Percentiles rank a stretch among this genome's conserved stretches.
These are phyloP conservation scores for Diarsia brunnea DNA, from an alignment of 2,888 invertebrate species.

Conservation along the genomic window DNA sequence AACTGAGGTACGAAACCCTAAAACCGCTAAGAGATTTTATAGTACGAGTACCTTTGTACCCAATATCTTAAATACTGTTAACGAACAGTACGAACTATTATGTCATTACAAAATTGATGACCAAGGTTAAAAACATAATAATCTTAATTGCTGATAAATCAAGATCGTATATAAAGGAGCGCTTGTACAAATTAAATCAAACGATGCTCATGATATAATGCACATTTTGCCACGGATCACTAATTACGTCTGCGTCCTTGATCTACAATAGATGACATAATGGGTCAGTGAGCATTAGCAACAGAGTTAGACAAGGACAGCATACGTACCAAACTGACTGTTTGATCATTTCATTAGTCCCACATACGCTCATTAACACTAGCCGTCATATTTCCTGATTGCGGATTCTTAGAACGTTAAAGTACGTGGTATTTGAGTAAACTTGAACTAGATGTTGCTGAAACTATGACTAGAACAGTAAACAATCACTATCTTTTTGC, in stretches of 20 bases:
- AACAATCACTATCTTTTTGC: neutral
- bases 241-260: slow-evolving; percentile 74
- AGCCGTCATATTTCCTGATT: slow-evolving; percentile 32
- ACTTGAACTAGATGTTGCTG: neutral
- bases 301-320: slow-evolving; percentile 54
- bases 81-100: slow-evolving; percentile 20
- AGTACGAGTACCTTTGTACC: neutral
- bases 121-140: slow-evolving; percentile 33
- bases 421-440: slow-evolving; percentile 12
- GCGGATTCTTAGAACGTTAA: slow-evolving; percentile 13
- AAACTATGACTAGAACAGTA: neutral
- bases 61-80: neutral
- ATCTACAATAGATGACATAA: slow-evolving; percentile 71
- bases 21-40: neutral
- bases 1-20: too few relatives aligned
- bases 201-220: slow-evolving; percentile 46
- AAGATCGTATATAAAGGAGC: slow-evolving; percentile 26
- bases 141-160: slow-evolving; percentile 53
- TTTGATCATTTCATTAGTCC: slow-evolving; percentile 58
- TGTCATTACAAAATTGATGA: slow-evolving; percentile 34
- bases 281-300: slow-evolving; percentile 65
- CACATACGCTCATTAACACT: slow-evolving; percentile 55
- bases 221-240: slow-evolving; percentile 67
- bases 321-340: slow-evolving; percentile 37
- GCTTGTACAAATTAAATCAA: slow-evolving; percentile 43